Evolutionary conservation across 1,140 invertebrate genomes (phyloP).

Genomic region (Drosophila erecta): DNA sequence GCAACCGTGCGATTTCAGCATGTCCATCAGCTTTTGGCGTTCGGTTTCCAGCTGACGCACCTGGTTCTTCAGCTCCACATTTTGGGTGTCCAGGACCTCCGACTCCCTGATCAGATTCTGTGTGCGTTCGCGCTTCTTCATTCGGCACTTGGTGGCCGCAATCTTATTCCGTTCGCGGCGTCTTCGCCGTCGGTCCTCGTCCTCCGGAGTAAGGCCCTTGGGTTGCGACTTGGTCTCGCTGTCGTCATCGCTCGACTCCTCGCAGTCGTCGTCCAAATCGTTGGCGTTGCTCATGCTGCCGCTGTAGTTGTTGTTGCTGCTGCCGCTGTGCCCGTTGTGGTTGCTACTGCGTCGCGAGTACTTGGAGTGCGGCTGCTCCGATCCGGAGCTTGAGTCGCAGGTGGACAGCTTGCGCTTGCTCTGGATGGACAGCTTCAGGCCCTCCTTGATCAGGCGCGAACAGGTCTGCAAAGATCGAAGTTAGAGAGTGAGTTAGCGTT

Average conservation of each 20-base stretch:
- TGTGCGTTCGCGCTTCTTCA: conserved; percentile 96
- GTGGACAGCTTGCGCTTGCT: conserved; percentile 91
- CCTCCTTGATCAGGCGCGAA: conserved; percentile 95
- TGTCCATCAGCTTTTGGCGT: conserved; percentile 87
- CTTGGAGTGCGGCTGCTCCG: conserved; percentile 85
- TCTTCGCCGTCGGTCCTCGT: conserved; percentile 93
- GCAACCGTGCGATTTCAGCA: conserved; percentile 87
- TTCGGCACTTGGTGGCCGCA: conserved; percentile 96
- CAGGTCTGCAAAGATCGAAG: conserved; percentile 87
- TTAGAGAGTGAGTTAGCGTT: conserved; percentile 6
- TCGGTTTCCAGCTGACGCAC: conserved; percentile 89
- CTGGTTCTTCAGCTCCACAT: conserved; percentile 92
- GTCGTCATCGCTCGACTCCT: conserved; percentile 79
- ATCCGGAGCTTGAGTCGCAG: conserved; percentile 86
- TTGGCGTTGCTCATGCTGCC: conserved; percentile 33
- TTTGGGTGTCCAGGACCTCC: conserved; percentile 93
- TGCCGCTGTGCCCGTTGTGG: conserved; percentile 17
- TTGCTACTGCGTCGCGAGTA: conserved; percentile 60
- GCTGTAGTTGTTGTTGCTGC: conserved; percentile 21
- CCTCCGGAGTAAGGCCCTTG: conserved; percentile 91
- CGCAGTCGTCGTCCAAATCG: conserved; percentile 66
- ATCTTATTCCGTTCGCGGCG: conserved; percentile 97
- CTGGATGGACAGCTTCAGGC: conserved; percentile 94
- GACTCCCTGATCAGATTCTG: conserved; percentile 94
- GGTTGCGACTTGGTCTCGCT: conserved; percentile 70